Evolutionary conservation across 2,797 vertebrate species (phyloP).

Genomic region (Sitta carolinensis): DNA sequence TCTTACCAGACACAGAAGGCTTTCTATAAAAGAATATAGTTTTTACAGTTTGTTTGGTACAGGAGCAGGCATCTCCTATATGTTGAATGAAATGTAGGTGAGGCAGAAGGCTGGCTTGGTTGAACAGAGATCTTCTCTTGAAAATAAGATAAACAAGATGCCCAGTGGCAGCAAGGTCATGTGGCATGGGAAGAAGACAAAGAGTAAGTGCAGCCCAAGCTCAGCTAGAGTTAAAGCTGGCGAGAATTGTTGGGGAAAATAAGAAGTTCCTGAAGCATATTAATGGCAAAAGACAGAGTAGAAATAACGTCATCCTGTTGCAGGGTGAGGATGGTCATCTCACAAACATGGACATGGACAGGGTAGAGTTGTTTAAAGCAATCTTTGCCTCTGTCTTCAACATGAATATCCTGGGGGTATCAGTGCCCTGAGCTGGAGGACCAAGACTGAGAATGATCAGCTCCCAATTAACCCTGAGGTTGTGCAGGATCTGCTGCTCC

Average conservation of each 20-base stretch:
- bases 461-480: not conserved
- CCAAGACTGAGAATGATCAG: not conserved
- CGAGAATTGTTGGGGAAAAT: not conserved
- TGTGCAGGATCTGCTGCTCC: not conserved
- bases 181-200: not conserved
- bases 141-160: not conserved
- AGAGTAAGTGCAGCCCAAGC: not conserved
- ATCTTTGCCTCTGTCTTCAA: not conserved
- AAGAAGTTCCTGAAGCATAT: not conserved
- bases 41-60: not conserved
- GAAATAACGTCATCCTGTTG: not conserved
- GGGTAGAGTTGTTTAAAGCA: not conserved
- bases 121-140: too few relatives aligned
- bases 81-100: fast-evolving
- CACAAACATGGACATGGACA: not conserved
- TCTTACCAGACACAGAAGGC: not conserved
- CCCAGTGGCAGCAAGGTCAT: not conserved
- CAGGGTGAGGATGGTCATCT: not conserved
- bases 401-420: not conserved
- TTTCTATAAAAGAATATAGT: not conserved
- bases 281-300: not conserved
- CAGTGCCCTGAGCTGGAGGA: not conserved
- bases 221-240: not conserved
- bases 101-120: not conserved
- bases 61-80: not conserved